phyloP scores from a whole-genome alignment of 37 sponge, comb jelly and placozoan genomes.

The Haliclona indistincta region DNA sequence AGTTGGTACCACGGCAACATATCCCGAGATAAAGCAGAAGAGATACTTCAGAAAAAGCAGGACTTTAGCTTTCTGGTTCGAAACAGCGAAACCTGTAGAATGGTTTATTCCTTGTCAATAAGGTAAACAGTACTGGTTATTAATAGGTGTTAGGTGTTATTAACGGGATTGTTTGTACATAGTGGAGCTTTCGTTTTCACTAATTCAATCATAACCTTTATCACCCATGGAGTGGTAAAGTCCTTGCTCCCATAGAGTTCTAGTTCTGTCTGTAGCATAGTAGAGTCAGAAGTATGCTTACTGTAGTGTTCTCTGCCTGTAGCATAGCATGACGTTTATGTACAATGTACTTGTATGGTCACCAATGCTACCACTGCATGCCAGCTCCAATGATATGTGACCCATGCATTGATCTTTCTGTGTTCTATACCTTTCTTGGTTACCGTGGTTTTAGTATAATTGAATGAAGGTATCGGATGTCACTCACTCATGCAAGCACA shows the following conservation, averaged over 20 bases:
- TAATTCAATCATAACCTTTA: background rate
- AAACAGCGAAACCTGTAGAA: constrained; percentile 71
- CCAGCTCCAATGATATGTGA: too few relatives aligned
- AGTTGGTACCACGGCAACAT: constrained; percentile 81
- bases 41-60: constrained; percentile 33
- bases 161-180: background rate
- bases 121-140: constrained; percentile 34
- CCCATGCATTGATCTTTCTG: too few relatives aligned
- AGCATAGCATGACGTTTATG: too few relatives aligned
- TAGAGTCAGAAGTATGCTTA: background rate
- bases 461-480: too few relatives aligned
- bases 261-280: background rate
- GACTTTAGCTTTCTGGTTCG: constrained; percentile 84
- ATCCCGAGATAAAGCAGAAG: constrained; percentile 62
- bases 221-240: background rate
- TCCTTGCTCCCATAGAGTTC: background rate
- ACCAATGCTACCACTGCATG: too few relatives aligned
- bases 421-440: too few relatives aligned
- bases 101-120: constrained; percentile 72
- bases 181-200: background rate
- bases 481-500: too few relatives aligned
- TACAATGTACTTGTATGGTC: too few relatives aligned
- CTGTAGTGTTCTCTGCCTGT: too few relatives aligned
- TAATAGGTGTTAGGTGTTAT: background rate
- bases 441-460: too few relatives aligned